These are phyloP conservation scores for Caranx melampygus DNA, from an alignment of 2,113 vertebrate species.

Conservation along the genomic window DNA sequence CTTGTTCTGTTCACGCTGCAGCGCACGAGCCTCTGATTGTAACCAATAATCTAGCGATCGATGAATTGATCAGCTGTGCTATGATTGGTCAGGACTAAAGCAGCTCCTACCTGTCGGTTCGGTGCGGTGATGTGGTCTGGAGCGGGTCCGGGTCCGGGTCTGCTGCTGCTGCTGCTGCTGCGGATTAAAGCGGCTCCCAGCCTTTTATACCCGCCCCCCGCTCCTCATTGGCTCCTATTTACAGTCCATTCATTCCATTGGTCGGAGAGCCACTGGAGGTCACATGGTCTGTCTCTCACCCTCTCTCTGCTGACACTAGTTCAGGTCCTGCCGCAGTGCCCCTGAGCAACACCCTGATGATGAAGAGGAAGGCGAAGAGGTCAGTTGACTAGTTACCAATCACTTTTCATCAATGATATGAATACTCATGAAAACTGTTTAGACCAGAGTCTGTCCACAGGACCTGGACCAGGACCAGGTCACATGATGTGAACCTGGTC, in stretches of 20 bases:
- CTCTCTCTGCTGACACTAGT: background rate
- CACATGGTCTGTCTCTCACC: constrained; percentile 16
- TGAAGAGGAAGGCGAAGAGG: background rate
- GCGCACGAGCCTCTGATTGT: background rate
- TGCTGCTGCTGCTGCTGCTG: constrained; percentile 62
- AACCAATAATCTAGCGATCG: background rate
- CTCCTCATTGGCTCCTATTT: constrained; percentile 75
- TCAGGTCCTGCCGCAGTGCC: constrained; percentile 43
- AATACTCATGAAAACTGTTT: no score
- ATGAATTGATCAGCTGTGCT: background rate
- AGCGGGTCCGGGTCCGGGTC: constrained; percentile 18
- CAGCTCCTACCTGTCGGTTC: constrained; percentile 56
- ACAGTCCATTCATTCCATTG: constrained; percentile 77
- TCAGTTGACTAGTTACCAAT: no score
- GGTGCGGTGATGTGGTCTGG: constrained; percentile 29
- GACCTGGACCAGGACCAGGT: no score
- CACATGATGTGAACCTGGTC: no score
- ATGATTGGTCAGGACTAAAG: constrained; percentile 3
- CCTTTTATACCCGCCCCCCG: constrained; percentile 68
- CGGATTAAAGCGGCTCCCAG: constrained; percentile 59
- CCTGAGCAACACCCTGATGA: constrained; percentile 24
- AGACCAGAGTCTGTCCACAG: no score
- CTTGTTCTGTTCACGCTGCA: background rate
- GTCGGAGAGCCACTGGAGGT: background rate
- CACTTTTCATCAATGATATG: no score